Conservation (phyloP, 2,113 vertebrate genomes). For the Erythrolamprus reginae region DNA sequence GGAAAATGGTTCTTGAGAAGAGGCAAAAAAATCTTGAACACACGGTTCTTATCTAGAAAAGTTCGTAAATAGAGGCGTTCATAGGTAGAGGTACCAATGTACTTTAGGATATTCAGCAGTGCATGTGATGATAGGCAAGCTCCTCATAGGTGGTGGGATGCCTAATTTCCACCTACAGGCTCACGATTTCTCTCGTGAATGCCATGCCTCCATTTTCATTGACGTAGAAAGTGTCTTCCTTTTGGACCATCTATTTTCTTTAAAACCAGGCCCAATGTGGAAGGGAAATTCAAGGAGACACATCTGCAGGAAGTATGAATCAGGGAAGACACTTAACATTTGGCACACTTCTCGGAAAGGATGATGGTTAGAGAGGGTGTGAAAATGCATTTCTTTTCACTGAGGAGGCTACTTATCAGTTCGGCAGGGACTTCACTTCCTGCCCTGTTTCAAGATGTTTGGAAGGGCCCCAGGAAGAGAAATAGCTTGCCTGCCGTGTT, state of each 20-base stretch:
- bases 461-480: conserved; percentile 8
- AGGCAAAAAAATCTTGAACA: too few species aligned
- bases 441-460: conserved; percentile 29
- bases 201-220: neutral
- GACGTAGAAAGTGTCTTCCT: neutral
- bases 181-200: neutral
- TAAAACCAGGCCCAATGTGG: neutral
- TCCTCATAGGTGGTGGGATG: neutral
- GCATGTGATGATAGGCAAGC: neutral
- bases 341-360: conserved; percentile 13
- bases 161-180: neutral
- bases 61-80: too few species aligned
- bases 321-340: conserved; percentile 19
- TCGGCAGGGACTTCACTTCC: neutral
- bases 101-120: neutral
- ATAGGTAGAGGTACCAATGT: too few species aligned
- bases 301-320: conserved; percentile 23
- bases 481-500: neutral
- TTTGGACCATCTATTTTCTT: conserved; percentile 4
- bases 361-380: neutral
- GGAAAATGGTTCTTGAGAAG: too few species aligned
- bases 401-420: conserved; percentile 13
- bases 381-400: neutral
- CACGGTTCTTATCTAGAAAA: too few species aligned
- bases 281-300: conserved; percentile 18